A percentile compares a stretch with the other conserved stretches of the same genome.
Conservation (phyloP, 53 echinoderm and acorn worm species). For the Patiria pectinifera region DNA sequence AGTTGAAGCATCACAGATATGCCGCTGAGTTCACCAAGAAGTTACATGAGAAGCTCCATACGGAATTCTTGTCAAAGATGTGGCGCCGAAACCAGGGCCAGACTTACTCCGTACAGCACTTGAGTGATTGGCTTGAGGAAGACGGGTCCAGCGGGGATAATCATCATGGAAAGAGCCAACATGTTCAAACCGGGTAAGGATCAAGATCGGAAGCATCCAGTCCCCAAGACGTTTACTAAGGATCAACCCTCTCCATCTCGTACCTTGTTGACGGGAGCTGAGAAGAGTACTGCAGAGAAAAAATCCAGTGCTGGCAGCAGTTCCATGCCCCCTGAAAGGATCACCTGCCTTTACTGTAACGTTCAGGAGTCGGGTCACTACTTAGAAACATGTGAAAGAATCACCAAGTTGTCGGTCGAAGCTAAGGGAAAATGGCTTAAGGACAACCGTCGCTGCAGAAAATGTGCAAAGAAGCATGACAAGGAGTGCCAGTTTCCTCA, state of each 20-base stretch:
- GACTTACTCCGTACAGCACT: neutral
- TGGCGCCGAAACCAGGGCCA: constrained; percentile 12
- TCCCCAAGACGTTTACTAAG: neutral
- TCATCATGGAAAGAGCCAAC: constrained; percentile 9
- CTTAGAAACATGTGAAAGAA: constrained; percentile 38
- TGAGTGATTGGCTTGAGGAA: constrained; percentile 34
- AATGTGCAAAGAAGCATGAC: constrained; percentile 44
- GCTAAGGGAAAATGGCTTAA: constrained; percentile 31
- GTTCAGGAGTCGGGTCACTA: constrained; percentile 17
- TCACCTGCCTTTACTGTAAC: constrained; percentile 38
- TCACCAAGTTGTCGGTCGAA: constrained; percentile 2
- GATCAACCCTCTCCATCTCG: constrained; percentile 19
- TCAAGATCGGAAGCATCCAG: constrained; percentile 21
- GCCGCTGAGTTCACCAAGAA: constrained; percentile 29
- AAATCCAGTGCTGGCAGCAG: neutral
- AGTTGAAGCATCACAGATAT: constrained; percentile 47
- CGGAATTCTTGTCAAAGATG: constrained; percentile 39
- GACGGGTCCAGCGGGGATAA: constrained; percentile 36
- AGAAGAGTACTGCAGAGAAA: neutral
- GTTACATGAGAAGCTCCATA: constrained; percentile 39
- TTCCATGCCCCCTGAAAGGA: neutral
- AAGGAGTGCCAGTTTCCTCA: constrained; percentile 32
- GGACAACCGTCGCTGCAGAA: constrained; percentile 32
- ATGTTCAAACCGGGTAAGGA: constrained; percentile 13
- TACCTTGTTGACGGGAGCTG: constrained; percentile 9